Percentiles rank a stretch among this genome's conserved stretches.
Conservation (phyloP, 2,113 vertebrate species). For the Hippocampus guttulatus region DNA sequence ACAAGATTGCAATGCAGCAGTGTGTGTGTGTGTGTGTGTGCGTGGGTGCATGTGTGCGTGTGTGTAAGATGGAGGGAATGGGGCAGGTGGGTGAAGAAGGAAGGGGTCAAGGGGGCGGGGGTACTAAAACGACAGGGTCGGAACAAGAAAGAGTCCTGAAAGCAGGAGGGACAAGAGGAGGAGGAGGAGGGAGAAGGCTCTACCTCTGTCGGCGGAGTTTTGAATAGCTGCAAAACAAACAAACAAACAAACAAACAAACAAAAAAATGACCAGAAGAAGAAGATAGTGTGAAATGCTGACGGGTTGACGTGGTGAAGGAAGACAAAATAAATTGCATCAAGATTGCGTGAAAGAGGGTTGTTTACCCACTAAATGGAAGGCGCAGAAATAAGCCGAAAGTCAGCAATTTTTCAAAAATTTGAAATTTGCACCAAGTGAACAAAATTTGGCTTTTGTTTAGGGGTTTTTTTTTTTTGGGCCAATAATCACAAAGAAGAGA, state of each 20-base stretch:
- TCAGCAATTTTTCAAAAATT: neutral
- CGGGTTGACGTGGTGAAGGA: constrained; percentile 4
- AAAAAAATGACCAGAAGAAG: constrained; percentile 10
- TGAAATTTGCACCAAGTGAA: neutral
- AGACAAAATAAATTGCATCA: neutral
- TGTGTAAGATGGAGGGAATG: constrained; percentile 28
- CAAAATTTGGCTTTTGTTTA: too few species aligned
- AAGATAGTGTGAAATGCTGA: neutral
- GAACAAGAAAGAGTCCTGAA: constrained; percentile 73
- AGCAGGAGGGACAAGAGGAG: constrained; percentile 67
- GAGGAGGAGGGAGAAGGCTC: constrained; percentile 71
- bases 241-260: neutral
- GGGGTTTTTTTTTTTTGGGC: too few species aligned
- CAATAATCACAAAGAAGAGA: too few species aligned
- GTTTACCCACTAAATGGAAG: neutral
- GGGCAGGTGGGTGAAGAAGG: constrained; percentile 27
- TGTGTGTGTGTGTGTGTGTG: constrained; percentile 18
- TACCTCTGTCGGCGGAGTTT: constrained; percentile 67
- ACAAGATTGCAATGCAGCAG: constrained; percentile 70
- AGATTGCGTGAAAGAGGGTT: neutral
- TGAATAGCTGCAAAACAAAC: constrained; percentile 31
- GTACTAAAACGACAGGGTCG: constrained; percentile 65
- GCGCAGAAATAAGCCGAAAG: neutral
- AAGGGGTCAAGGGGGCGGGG: constrained; percentile 20
- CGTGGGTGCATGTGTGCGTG: constrained; percentile 11